Base-by-base conservation (phyloP, 2,113 vertebrate species). In the Xiphorhynchus elegans region DNA sequence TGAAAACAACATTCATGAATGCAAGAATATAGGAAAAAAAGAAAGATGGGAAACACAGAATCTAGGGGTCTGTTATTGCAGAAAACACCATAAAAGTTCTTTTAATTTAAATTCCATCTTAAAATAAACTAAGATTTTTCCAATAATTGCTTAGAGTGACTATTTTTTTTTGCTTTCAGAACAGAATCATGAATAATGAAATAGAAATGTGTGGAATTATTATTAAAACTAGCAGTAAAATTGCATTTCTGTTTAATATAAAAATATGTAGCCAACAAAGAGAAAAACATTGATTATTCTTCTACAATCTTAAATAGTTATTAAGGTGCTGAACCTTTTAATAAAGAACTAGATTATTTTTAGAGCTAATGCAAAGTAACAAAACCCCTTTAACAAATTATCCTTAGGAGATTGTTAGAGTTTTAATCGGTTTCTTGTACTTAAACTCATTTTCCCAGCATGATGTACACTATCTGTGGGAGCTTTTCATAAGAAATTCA, bases 371-470 rank as follows among this genome's bases (percentile, higher is more conserved):
- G 2, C 56, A 90, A 96, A 97, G 93, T 97, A 97, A 96, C 92
- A 98, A 97, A 97, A 95, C 96, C 91, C 79, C 80, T 97, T 97
- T 95, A 97, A 97, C 95, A 97, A 96, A 97, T 97, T 97, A 96
- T 96, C 79, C 87, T 97, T 84, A 79, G 91, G 96, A 97, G 93
- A 97, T 97, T 97, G 90, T 97, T 97, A 95, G 96, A 95, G 90
- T 97, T 97, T 97, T 98, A 97, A 97, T 98, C 95, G 89, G 58
- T 97, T 97, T 96, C 97, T 97, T 95, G 90, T 97, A 96, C 96
- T 97, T 97, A 97, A 96, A 95, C 92, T 97, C 96, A 97, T 98
- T 98, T 97, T 97, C 96, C 81, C 96, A 96, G 97, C 97, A 94
- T 95, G 96, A 93, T 94, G 95, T 95, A 96, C 87, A 89, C 96